Base-by-base conservation (phyloP, 2,797 vertebrate genomes). In the Sebastes reedi region DNA sequence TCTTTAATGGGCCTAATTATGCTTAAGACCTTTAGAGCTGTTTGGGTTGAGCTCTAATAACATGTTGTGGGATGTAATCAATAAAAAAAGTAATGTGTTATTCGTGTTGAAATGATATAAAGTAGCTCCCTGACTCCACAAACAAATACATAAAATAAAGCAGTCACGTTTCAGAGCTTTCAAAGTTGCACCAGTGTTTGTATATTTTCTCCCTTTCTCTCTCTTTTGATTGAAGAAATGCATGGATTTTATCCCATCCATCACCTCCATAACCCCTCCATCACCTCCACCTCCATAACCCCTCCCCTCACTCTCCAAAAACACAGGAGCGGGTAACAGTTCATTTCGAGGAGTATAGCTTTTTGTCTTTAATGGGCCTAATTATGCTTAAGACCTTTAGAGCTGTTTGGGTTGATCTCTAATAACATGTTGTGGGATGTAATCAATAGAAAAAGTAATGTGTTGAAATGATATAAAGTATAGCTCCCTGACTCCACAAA, bases 1-100 rank as follows among this genome's bases (percentile, higher is more conserved):
- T 89, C 85, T 80, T 79, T 91, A 93, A 93, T 87, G 75, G 79
- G 65, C 87, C 88, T 93, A 92, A 94, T 94, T 94, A 93, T 86
- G 82, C 88, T 60, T 55, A 67, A 76, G 90, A 90, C 82, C 86
- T 90, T 90, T 85, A 87, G 67, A 87, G 74, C 60, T 77, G 80
- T 80, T 87, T 70, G 79, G 77, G 61, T 80, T 39, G 77, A 77
- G 52, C 75, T 72, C 39, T 83, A 69, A 80, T 70, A 86, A 82
- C 70, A 83, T 56, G 74, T 71, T 66, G 50, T 85, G 67, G 69
- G 36, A 20, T 79, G 82, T 30, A 71, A 46, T 80, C 78, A 46
- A 73, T 75, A 36, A 8, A 29, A 65, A 83, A 89, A 75, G 36
- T 36, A 12, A 36, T 36, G 8, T 68, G 9, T 68, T 20, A 10